phyloP scores from a whole-genome alignment of 2,113 vertebrate genomes.

The Colossoma macropomum region DNA sequence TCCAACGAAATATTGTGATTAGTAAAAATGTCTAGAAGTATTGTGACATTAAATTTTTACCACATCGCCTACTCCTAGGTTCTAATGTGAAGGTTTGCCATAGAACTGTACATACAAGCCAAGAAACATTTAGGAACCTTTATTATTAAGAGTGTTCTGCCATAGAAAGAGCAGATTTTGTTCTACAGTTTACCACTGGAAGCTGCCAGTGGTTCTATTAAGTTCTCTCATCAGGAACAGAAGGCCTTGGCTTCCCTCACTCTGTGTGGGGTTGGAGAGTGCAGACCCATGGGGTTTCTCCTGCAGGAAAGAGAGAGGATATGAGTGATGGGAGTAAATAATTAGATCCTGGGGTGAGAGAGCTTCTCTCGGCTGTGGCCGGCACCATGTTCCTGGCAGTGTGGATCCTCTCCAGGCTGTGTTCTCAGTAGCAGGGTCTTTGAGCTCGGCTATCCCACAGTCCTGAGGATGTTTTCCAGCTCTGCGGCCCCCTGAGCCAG shows the following conservation, averaged over 20 bases:
- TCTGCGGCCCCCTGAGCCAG: constrained; percentile 61
- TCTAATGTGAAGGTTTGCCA: neutral
- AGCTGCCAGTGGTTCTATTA: neutral
- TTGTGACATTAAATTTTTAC: neutral
- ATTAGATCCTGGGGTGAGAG: constrained; percentile 77
- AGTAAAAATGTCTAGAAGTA: too few relatives aligned
- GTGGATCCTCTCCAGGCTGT: constrained; percentile 66
- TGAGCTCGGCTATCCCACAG: constrained; percentile 56
- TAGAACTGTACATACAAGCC: too few relatives aligned
- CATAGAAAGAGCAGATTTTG: too few relatives aligned
- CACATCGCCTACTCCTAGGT: neutral
- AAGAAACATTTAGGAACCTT: neutral
- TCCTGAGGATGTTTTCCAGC: constrained; percentile 72
- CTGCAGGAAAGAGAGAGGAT: constrained; percentile 62
- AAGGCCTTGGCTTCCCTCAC: constrained; percentile 6
- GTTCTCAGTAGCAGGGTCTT: constrained; percentile 61
- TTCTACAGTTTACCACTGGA: neutral
- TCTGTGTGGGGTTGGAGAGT: constrained; percentile 30
- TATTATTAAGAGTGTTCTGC: too few relatives aligned
- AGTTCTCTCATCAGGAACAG: constrained; percentile 5
- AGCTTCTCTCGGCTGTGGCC: constrained; percentile 61
- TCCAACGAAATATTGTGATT: too few relatives aligned
- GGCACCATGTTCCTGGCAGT: constrained; percentile 59
- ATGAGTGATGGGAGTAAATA: constrained; percentile 69
- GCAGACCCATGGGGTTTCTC: constrained; percentile 52